These are phyloP conservation scores for Petrolisthes cinctipes DNA, from an alignment of 2,888 invertebrate genomes.

Conservation along the genomic window DNA sequence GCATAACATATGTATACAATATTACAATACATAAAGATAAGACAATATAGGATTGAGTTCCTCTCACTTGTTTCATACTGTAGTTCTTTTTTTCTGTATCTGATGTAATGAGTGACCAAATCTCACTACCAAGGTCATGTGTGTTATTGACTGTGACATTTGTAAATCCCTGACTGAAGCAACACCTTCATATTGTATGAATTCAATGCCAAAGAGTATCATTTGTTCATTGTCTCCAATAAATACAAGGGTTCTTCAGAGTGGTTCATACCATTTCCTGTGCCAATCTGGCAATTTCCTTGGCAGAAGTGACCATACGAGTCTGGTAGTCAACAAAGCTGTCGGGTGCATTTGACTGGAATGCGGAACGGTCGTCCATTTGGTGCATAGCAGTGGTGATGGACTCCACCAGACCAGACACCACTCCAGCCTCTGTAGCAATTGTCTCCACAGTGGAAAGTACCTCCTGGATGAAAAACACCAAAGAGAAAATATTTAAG, in stretches of 20 bases:
- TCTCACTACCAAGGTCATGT: too few species aligned
- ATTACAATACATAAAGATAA: background rate
- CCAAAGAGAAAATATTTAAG: too few species aligned
- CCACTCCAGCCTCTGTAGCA: conserved; percentile 89
- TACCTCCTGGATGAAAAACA: conserved; percentile 74
- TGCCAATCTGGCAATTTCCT: conserved; percentile 91
- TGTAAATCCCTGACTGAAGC: too few species aligned
- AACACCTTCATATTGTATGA: too few species aligned
- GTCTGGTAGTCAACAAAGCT: conserved; percentile 97
- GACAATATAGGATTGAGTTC: background rate
- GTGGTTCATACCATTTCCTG: conserved; percentile 86
- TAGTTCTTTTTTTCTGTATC: too few species aligned
- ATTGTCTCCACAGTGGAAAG: conserved; percentile 83
- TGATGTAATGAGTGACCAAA: too few species aligned
- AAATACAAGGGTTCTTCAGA: background rate
- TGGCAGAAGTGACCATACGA: conserved; percentile 92
- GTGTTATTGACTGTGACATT: too few species aligned
- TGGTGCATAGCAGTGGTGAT: conserved; percentile 89
- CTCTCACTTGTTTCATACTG: too few species aligned
- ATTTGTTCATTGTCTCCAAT: too few species aligned
- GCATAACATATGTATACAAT: background rate
- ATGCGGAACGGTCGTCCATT: conserved; percentile 78
- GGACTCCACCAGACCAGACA: conserved; percentile 89
- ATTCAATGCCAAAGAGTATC: too few species aligned
- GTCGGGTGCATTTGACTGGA: conserved; percentile 68